These are phyloP conservation scores for Atherinomorus stipes DNA, from an alignment of 2,113 vertebrate species.

Conservation along the genomic window DNA sequence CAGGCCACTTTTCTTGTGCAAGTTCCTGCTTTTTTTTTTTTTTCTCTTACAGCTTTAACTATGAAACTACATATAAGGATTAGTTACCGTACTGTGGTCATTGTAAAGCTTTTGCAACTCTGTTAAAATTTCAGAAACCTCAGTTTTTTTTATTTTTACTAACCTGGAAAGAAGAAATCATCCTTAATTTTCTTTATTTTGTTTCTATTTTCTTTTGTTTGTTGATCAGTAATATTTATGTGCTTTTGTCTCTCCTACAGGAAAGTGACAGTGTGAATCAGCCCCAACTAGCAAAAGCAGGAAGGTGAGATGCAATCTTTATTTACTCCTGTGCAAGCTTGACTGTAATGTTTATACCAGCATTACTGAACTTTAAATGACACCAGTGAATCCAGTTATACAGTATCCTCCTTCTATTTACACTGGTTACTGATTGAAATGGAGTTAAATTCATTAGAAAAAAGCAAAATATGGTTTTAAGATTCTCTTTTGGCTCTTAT, in stretches of 20 bases:
- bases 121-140: too few relatives aligned
- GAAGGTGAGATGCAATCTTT: constrained; percentile 40
- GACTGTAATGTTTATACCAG: too few relatives aligned
- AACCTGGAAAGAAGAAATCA: too few relatives aligned
- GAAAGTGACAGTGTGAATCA: constrained; percentile 55
- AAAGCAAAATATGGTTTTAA: too few relatives aligned
- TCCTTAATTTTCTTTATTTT: background rate
- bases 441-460: too few relatives aligned
- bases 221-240: background rate
- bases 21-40: background rate
- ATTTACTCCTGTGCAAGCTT: background rate
- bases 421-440: too few relatives aligned
- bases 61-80: background rate
- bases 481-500: too few relatives aligned
- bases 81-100: background rate
- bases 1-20: background rate
- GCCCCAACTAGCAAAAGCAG: constrained; percentile 64
- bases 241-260: constrained; percentile 34
- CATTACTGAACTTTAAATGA: too few relatives aligned
- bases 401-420: too few relatives aligned
- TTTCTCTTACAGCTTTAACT: background rate
- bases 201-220: background rate
- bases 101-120: too few relatives aligned
- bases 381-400: too few relatives aligned
- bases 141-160: too few relatives aligned